Conservation (phyloP, 2,113 vertebrate genomes). For the Astur gentilis region DNA sequence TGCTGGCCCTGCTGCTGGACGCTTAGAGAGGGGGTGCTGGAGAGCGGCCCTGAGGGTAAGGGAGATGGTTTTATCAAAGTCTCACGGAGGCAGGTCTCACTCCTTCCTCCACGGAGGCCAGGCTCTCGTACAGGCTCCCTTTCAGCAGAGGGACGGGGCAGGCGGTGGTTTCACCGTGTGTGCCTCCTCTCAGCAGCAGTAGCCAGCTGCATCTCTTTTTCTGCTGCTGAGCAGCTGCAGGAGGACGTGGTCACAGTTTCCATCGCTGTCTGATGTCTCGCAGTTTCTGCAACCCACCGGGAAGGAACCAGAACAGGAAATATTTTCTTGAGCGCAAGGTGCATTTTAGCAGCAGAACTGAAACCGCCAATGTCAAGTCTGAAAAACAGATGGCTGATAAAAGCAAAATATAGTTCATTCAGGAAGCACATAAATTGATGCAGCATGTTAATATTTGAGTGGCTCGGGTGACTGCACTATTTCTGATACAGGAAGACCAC, state of each 20-base stretch:
- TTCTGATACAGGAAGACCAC: neutral
- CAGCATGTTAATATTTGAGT: neutral
- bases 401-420: neutral
- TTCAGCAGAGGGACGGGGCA: rapidly evolving
- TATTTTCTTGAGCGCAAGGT: neutral
- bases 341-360: slow-evolving; percentile 20
- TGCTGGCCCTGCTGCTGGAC: rapidly evolving
- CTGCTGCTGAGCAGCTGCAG: neutral
- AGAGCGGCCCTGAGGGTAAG: rapidly evolving
- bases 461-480: neutral
- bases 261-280: rapidly evolving
- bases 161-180: rapidly evolving
- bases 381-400: slow-evolving; percentile 31
- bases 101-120: neutral
- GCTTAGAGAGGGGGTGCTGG: rapidly evolving
- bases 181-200: neutral
- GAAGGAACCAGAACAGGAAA: slow-evolving; percentile 37
- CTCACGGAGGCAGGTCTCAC: neutral
- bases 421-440: slow-evolving; percentile 10
- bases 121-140: rapidly evolving
- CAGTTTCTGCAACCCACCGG: neutral
- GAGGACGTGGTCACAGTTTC: neutral
- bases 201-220: neutral
- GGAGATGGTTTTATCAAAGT: neutral
- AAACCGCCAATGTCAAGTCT: neutral